Percentiles rank a stretch among this genome's conserved stretches.
Evolutionary conservation across 1,140 invertebrate genomes (phyloP).

Genomic region (Pseudomyrmex concolor): DNA sequence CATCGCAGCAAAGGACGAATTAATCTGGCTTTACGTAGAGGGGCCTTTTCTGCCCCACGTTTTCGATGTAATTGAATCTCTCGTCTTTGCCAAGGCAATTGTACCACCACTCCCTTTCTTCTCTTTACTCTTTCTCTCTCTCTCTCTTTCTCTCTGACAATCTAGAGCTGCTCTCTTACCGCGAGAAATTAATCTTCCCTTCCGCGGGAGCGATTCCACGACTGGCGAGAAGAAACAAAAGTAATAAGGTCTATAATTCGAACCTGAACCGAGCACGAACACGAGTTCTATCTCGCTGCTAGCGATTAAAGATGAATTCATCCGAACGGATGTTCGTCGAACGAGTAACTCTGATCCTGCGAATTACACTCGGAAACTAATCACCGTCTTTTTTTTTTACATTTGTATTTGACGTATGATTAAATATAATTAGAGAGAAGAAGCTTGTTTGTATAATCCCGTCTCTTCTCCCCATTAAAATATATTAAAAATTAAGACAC

Average conservation of each 20-base stretch:
- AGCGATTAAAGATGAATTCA: constrained; percentile 55
- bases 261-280: constrained; percentile 36
- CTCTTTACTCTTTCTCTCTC: too few relatives aligned
- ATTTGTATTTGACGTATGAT: neutral
- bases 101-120: constrained; percentile 48
- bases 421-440: too few relatives aligned
- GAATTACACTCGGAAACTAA: neutral
- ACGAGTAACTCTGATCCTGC: constrained; percentile 14
- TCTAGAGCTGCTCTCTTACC: constrained; percentile 71
- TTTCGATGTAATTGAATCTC: constrained; percentile 78
- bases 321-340: constrained; percentile 24
- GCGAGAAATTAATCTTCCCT: constrained; percentile 75
- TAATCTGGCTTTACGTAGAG: constrained; percentile 73
- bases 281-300: constrained; percentile 32
- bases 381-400: neutral
- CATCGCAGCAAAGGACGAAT: constrained; percentile 70
- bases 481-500: constrained; percentile 10
- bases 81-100: constrained; percentile 75
- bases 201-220: constrained; percentile 59
- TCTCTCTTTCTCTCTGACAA: constrained; percentile 42
- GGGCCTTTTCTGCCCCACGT: constrained; percentile 69
- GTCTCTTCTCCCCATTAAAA: neutral
- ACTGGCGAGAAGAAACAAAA: constrained; percentile 59
- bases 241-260: constrained; percentile 56
- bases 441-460: neutral